Base-by-base conservation (phyloP, 2,113 vertebrate species). In the Chrysemys picta region DNA sequence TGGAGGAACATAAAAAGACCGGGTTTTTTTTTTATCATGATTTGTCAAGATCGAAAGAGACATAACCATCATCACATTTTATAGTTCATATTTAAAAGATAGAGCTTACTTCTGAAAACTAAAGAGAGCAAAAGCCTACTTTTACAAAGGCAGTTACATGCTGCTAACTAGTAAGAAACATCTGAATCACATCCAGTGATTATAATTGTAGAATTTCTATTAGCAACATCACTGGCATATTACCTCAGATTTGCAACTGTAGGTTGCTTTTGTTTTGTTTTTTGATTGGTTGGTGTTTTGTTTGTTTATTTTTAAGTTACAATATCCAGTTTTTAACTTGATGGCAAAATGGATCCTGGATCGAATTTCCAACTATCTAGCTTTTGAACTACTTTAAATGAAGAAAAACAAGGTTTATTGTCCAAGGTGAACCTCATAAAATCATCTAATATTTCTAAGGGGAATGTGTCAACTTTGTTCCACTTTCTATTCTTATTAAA, bases 21-120 rank as follows among this genome's bases (percentile, higher is more conserved):
- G 78, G 1, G 42, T 1, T 5, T 88, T 93, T 89, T 22, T 76
- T 56, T 9, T 25, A 82, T 62, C 12, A 89, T 38, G 35, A 89
- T 88, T 91, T 84, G 50, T 88, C 53, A 84, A 72, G 79, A 92
- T 88, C 19, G 85, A 94, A 91, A 93, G 17, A 54, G 21, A 29
- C 10, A 81, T 65, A 91, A 95, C 2, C 10, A 87, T 81, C 6
- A 85, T 84, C 19, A 89, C 1, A 88, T 65, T 97, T 95, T 87
- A 62, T 50, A 91, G 14, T 25, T 62, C 85, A 50, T 52, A 56
- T 17, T 82, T 4, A 85, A 92, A 88, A 89, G 47, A 82, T 56
- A 7, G 5, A 2, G 10, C 22, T 38, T 13, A 85, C 50, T 91
- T 95, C 62, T 88, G 47, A 94, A 85, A 95, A 91, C 72, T 35